Evolutionary conservation across 2,113 vertebrate species (phyloP).

Genomic region (Pelmatolapia mariae): DNA sequence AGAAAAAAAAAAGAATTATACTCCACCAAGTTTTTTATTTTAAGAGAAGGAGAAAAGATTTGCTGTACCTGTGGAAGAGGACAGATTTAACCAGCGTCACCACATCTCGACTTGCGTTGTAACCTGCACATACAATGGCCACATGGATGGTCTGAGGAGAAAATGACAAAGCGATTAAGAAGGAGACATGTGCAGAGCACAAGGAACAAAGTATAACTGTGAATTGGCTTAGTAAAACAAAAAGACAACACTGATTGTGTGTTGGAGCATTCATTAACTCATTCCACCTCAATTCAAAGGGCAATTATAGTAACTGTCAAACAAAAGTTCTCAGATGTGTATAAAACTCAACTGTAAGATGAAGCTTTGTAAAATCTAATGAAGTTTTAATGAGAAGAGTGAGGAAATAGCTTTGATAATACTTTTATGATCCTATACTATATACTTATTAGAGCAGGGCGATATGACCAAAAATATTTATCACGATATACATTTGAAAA

Average conservation of each 20-base stretch:
- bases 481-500: too few relatives aligned
- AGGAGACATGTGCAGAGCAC: background rate
- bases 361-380: background rate
- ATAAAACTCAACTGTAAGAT: background rate
- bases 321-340: background rate
- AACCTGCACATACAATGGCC: slow-evolving; percentile 96
- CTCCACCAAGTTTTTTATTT: background rate
- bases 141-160: slow-evolving; percentile 90
- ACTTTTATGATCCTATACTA: background rate
- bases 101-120: slow-evolving; percentile 96
- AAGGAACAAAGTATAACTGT: background rate
- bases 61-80: slow-evolving; percentile 91
- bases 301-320: background rate
- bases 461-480: too few relatives aligned
- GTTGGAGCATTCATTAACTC: background rate
- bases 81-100: slow-evolving; percentile 98
- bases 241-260: background rate
- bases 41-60: background rate
- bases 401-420: background rate
- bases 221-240: background rate
- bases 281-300: background rate
- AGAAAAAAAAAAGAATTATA: background rate
- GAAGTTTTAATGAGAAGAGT: background rate
- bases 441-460: too few relatives aligned
- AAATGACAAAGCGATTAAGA: background rate